Evolutionary conservation across 2,888 invertebrate genomes (phyloP), one percentile per base, ranked within the genome.

Genomic region (Drosophila meridiana): DNA sequence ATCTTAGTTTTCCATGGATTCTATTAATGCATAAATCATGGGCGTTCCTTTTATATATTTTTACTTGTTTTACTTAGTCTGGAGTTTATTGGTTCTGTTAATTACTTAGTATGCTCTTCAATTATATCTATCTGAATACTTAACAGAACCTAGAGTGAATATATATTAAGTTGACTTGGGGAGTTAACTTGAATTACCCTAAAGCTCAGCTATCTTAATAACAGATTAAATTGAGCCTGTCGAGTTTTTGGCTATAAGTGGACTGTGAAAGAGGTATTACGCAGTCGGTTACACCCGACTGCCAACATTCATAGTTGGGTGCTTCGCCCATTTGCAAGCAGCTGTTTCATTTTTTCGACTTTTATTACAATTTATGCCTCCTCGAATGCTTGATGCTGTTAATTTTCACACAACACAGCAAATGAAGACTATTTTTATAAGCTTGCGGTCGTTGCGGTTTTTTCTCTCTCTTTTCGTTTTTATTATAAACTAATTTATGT

Each of bases 401-500:
- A 62, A 82, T 71, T 76, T 84, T 73, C 80, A 70, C 83, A 62
- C 76, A 69, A 66, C 52, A 32, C 57, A 52, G 48, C 60, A 67
- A 66, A 69, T 72, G 63, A 67, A 79, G 63, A 72, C 87, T 84
- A 88, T 88, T 88, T 88, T 77, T 76, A 83, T 71, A 75, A 65
- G 68, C 64, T 59, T 66, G 63, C 62, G 69, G 69, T 66, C 68
- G 65, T 42, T 36, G 60, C 48, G 68, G 83, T 82, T 80, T 70
- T 73, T 77, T 61, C 11, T 69, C 32, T 36, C 53, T 59, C 56
- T 57, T 47, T 36, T 56, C 32, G n/a, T 42, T 69, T 79, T 84
- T 82, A 84, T 77, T 84, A 71, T 74, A 74, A 69, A 67, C 73
- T 79, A 82, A 89, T 89, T 84, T 89, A 89, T 89, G 73, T 72